Evolutionary conservation across 2,888 invertebrate genomes (phyloP).

Genomic region (Ochlodes sylvanus): DNA sequence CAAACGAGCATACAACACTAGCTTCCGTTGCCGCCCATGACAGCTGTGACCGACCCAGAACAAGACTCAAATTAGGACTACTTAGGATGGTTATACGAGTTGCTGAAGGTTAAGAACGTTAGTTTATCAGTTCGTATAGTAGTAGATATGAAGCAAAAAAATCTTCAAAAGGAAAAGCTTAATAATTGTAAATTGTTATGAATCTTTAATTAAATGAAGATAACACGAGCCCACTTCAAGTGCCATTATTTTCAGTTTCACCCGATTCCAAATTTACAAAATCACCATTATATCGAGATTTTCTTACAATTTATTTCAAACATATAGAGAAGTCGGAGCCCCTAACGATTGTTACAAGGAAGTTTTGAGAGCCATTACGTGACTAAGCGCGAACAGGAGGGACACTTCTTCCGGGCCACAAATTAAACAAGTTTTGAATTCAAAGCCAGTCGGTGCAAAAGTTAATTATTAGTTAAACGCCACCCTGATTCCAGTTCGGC

Average conservation of each 20-base stretch:
- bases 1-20: too few relatives aligned
- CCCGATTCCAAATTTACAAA: neutral
- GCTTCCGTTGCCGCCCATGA: too few relatives aligned
- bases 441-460: slow-evolving; percentile 56
- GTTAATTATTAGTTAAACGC: slow-evolving; percentile 75
- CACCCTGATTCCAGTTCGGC: slow-evolving; percentile 47
- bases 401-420: slow-evolving; percentile 69
- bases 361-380: slow-evolving; percentile 77
- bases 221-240: neutral
- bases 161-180: too few relatives aligned
- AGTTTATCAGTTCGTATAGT: too few relatives aligned
- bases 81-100: too few relatives aligned
- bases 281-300: neutral
- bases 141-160: too few relatives aligned
- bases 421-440: slow-evolving; percentile 80
- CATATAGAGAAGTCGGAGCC: slow-evolving; percentile 32
- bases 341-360: slow-evolving; percentile 54
- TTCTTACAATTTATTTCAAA: slow-evolving; percentile 27
- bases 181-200: too few relatives aligned
- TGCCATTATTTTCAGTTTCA: neutral
- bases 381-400: slow-evolving; percentile 72
- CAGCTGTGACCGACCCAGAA: too few relatives aligned
- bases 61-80: too few relatives aligned
- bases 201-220: neutral
- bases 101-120: too few relatives aligned